A percentile compares a stretch with the other conserved stretches of the same genome.
These are phyloP conservation scores for Conchocele bisecta DNA, from an alignment of 2,888 invertebrate genomes.

Conservation along the genomic window DNA sequence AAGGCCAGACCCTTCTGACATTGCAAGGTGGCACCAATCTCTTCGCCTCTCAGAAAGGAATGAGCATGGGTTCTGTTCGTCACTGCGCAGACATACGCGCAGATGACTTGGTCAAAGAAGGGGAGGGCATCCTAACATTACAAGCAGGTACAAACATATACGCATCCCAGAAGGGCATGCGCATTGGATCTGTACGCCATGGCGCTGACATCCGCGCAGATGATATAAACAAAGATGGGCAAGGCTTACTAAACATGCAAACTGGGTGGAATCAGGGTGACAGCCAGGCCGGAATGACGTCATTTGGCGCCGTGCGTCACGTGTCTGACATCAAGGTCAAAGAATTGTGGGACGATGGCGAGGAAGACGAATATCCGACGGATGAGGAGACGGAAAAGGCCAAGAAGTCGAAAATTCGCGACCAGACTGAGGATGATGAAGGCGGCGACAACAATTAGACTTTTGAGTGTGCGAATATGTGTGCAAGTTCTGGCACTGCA, in stretches of 20 bases:
- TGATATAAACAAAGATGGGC: not conserved
- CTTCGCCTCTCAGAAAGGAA: slow-evolving; percentile 23
- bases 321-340: slow-evolving; percentile 80
- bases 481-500: too few relatives aligned
- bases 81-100: slow-evolving; percentile 80
- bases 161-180: slow-evolving; percentile 80
- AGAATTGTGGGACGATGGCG: slow-evolving; percentile 63
- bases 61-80: slow-evolving; percentile 66
- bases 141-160: slow-evolving; percentile 80
- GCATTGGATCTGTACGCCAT: not conserved
- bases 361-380: slow-evolving; percentile 56
- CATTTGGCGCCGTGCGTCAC: slow-evolving; percentile 80
- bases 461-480: too few relatives aligned
- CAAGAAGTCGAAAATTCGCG: slow-evolving; percentile 40
- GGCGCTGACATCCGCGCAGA: not conserved
- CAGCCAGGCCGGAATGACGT: slow-evolving; percentile 71
- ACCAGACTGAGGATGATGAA: slow-evolving; percentile 12
- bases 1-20: slow-evolving; percentile 30
- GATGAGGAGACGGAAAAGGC: slow-evolving; percentile 45
- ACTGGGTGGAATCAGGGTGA: slow-evolving; percentile 50
- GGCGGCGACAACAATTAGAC: too few relatives aligned
- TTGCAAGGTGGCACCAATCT: slow-evolving; percentile 32
- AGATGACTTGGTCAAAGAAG: slow-evolving; percentile 74
- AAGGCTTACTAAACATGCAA: not conserved
- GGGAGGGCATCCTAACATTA: slow-evolving; percentile 74